Conservation (phyloP, 64 coral and sea anemone genomes). For the Montipora sp. region DNA sequence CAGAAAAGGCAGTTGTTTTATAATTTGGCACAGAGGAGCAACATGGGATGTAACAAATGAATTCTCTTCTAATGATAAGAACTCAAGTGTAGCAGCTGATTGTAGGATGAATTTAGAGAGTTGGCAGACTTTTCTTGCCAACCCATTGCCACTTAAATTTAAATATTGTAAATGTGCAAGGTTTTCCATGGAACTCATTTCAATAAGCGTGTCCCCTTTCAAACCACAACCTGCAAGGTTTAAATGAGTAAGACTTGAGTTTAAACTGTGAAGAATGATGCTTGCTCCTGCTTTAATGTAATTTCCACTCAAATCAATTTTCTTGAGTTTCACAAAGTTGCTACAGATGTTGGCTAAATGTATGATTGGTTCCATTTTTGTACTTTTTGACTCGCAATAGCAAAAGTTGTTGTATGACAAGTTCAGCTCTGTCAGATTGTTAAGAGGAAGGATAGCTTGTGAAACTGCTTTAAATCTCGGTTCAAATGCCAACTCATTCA, state of each 20-base stretch:
- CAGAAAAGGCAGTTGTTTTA: slow-evolving; percentile 22
- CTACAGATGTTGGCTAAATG: slow-evolving; percentile 43
- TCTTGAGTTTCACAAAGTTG: slow-evolving; percentile 36
- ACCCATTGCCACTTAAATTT: slow-evolving; percentile 32
- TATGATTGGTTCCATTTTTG: background rate
- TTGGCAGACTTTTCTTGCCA: slow-evolving; percentile 4
- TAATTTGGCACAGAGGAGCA: slow-evolving; percentile 38
- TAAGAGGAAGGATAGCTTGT: slow-evolving; percentile 21
- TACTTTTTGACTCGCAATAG: background rate
- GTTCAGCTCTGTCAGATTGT: slow-evolving; percentile 53
- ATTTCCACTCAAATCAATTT: slow-evolving; percentile 58
- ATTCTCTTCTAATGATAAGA: slow-evolving; percentile 61
- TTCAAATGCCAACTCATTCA: slow-evolving; percentile 37
- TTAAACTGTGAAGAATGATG: slow-evolving; percentile 8
- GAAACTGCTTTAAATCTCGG: slow-evolving; percentile 30
- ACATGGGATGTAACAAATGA: slow-evolving; percentile 53
- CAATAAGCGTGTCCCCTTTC: background rate
- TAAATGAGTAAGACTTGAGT: slow-evolving; percentile 44
- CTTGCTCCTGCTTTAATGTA: slow-evolving; percentile 32
- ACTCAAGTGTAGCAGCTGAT: slow-evolving; percentile 35
- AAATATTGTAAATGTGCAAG: slow-evolving; percentile 46
- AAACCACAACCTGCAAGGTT: slow-evolving; percentile 53
- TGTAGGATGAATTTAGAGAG: slow-evolving; percentile 52
- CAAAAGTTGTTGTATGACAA: slow-evolving; percentile 47
- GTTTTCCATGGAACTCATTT: background rate